Base-by-base conservation (phyloP, 2,113 vertebrate genomes). In the Pomatorhinus ruficollis region DNA sequence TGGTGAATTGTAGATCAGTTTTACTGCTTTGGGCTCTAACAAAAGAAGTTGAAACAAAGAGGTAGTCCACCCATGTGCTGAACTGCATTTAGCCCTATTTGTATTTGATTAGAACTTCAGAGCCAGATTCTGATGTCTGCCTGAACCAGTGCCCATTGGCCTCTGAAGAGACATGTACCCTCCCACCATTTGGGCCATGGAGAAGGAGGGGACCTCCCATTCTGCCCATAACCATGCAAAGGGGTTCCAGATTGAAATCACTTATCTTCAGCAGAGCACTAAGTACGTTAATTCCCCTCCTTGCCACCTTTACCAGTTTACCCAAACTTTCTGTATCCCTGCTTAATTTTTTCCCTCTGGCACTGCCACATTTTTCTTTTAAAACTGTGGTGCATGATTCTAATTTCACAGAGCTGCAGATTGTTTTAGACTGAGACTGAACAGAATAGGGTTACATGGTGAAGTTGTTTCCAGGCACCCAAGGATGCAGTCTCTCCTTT, bases 61-160 rank as follows among this genome's bases (percentile, higher is more conserved):
- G 3, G 30, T 2, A 44, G 40, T 24, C 6, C 31, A 52, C 2
- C 19, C 27, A 27, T 0, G 0, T 23, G 31, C 11, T 65, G 16
- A 91, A 47, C 24, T 50, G 8, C 47, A 35, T 65, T 61, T 77
- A 42, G 15, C 15, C 23, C 1, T 39, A 11, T 40, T 42, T 68
- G 7, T 76, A 47, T 35, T 88, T 63, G 6, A 39, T 82, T 74
- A 24, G 35, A 84, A 31, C 6, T 70, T 35, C 76, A 74, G 59
- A 87, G 21, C 0, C 37, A 71, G 47, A 39, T 54, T 81, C 30
- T 78, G 27, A 30, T 66, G 10, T 19, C 23, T 61, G 6, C 27
- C n/a, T 4, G 1, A 61, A 25, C 6, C 20, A 27, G 23, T 14
- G 31, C 8, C 35, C 54, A 40, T 15, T 14, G 42, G 24, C 18